These are phyloP conservation scores for human (Homo sapiens) DNA, from an alignment of 2,113 vertebrate species.

Conservation along the genomic window DNA sequence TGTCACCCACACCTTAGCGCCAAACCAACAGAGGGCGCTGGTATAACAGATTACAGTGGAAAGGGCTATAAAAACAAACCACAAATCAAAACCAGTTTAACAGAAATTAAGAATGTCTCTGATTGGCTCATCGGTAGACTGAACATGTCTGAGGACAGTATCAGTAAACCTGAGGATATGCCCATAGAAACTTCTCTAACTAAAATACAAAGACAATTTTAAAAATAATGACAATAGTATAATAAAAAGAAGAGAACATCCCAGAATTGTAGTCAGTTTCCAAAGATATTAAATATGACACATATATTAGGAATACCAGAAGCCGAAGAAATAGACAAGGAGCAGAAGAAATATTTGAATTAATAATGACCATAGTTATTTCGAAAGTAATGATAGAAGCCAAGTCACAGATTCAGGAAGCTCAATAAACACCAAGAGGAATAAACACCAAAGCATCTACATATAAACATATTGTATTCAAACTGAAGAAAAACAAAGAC, in stretches of 20 bases:
- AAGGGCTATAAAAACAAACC: not conserved
- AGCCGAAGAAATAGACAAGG: not conserved
- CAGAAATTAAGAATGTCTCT: not conserved
- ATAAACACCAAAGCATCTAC: too few relatives aligned
- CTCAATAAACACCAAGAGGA: not conserved
- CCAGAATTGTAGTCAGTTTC: not conserved
- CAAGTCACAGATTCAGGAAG: not conserved
- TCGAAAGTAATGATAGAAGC: not conserved
- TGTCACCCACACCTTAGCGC: rapidly evolving
- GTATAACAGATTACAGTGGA: not conserved
- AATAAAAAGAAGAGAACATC: not conserved
- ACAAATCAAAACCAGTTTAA: not conserved
- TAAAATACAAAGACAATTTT: not conserved
- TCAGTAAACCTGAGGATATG: not conserved
- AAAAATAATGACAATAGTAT: not conserved
- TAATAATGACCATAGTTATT: not conserved
- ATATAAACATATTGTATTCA: too few relatives aligned
- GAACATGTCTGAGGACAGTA: not conserved
- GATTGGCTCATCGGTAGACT: not conserved
- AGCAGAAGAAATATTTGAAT: not conserved
- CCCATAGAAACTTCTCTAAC: not conserved
- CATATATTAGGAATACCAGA: not conserved
- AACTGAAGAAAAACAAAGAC: too few relatives aligned
- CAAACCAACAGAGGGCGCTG: too few relatives aligned
- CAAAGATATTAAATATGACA: not conserved